Evolutionary conservation across 2,797 vertebrate genomes (phyloP).

Genomic region (Sorex maritimensis): DNA sequence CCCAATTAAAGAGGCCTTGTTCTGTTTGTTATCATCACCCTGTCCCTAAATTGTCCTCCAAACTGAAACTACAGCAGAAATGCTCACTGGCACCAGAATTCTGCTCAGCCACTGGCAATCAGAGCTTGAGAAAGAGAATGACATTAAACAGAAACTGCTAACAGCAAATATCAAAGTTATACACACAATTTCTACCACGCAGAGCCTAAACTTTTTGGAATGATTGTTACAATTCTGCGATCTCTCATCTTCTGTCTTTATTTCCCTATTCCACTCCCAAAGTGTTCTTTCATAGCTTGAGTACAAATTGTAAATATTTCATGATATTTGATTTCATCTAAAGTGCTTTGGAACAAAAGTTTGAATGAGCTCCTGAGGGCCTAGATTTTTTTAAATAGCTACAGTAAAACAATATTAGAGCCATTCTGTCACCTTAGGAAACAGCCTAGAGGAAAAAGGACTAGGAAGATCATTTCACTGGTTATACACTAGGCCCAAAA

Average conservation of each 20-base stretch:
- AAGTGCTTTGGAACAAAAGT: slow-evolving; percentile 70
- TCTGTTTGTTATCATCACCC: slow-evolving; percentile 68
- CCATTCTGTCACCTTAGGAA: slow-evolving; percentile 73
- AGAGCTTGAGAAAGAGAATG: neutral
- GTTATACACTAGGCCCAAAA: slow-evolving; percentile 67
- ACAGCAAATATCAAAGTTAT: neutral
- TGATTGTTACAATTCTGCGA: neutral
- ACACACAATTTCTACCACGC: slow-evolving; percentile 52
- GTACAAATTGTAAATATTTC: slow-evolving; percentile 80
- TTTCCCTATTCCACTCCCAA: slow-evolving; percentile 66
- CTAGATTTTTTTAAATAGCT: slow-evolving; percentile 71
- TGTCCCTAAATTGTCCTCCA: slow-evolving; percentile 70
- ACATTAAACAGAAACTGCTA: slow-evolving; percentile 65
- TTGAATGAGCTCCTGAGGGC: slow-evolving; percentile 74
- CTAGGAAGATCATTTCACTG: slow-evolving; percentile 69
- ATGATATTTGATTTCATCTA: slow-evolving; percentile 77
- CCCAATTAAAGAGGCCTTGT: neutral
- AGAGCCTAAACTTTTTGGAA: slow-evolving; percentile 63
- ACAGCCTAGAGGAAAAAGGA: slow-evolving; percentile 66
- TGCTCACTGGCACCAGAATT: neutral
- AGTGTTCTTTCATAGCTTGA: slow-evolving; percentile 51
- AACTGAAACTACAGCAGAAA: slow-evolving; percentile 67
- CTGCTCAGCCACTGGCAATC: neutral
- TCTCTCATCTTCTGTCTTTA: slow-evolving; percentile 63
- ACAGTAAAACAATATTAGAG: slow-evolving; percentile 76